Percentiles rank a stretch among this genome's conserved stretches.
Evolutionary conservation across 2,888 invertebrate genomes (phyloP).

Genomic region (Copidosoma aretas): DNA sequence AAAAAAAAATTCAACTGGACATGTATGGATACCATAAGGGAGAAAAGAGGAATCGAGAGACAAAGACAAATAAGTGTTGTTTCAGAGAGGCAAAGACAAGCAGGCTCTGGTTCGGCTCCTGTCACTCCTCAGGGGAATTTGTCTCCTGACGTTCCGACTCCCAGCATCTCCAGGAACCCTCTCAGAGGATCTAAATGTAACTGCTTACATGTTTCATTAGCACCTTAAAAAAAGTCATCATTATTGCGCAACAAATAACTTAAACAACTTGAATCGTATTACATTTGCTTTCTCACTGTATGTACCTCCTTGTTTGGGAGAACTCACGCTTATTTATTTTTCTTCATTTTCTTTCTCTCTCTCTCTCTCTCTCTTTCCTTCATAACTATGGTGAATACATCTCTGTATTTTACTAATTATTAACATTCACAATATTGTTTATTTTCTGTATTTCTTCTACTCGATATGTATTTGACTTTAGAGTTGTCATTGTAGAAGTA

Average conservation of each 20-base stretch:
- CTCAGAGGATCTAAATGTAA: conserved; percentile 85
- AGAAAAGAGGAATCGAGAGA: conserved; percentile 21
- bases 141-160: conserved; percentile 64
- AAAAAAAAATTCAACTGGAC: conserved; percentile 7
- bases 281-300: conserved; percentile 19
- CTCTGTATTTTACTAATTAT: no score
- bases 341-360: not conserved
- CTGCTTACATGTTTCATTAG: conserved; percentile 59
- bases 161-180: conserved; percentile 76
- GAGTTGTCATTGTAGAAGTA: no score
- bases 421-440: no score
- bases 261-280: conserved; percentile 15
- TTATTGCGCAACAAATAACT: not conserved
- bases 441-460: no score
- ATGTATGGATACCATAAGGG: conserved; percentile 11
- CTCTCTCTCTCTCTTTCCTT: not conserved
- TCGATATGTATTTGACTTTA: no score
- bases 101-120: conserved; percentile 76
- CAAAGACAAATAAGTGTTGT: conserved; percentile 59
- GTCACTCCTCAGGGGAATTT: conserved; percentile 72
- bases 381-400: not conserved
- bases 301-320: conserved; percentile 4
- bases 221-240: conserved; percentile 26
- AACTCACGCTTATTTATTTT: not conserved
- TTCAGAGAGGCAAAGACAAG: conserved; percentile 68